phyloP scores from a whole-genome alignment of 2,888 invertebrate species.

The Xanthia togata region DNA sequence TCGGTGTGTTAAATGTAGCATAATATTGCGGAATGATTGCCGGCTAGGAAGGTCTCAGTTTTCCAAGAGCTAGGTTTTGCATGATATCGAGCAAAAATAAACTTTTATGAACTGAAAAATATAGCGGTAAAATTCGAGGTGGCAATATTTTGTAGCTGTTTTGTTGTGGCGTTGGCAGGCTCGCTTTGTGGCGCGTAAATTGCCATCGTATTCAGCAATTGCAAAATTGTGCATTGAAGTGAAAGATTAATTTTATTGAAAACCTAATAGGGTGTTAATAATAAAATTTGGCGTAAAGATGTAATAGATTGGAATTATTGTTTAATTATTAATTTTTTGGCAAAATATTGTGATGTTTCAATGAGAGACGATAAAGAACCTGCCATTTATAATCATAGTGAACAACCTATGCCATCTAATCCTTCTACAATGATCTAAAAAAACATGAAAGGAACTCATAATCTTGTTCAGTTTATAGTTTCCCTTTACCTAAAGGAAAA shows the following conservation, averaged over 20 bases:
- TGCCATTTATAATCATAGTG: neutral
- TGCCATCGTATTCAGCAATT: conserved; percentile 69
- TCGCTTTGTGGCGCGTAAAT: conserved; percentile 72
- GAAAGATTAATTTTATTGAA: conserved; percentile 63
- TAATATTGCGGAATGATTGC: conserved; percentile 64
- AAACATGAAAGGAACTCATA: conserved; percentile 4
- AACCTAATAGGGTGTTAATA: conserved; percentile 37
- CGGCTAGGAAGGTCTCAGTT: conserved; percentile 60
- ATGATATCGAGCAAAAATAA: conserved; percentile 69
- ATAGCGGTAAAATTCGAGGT: conserved; percentile 64
- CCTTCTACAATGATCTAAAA: neutral
- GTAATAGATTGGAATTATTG: neutral
- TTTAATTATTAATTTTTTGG: neutral
- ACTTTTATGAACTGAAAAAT: conserved; percentile 76
- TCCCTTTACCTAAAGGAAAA: conserved; percentile 26
- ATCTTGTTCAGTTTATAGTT: neutral
- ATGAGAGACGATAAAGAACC: neutral
- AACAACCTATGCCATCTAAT: neutral
- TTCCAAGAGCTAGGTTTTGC: conserved; percentile 68
- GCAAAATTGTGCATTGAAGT: conserved; percentile 68
- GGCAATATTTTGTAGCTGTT: conserved; percentile 70
- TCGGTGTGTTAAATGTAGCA: conserved; percentile 66
- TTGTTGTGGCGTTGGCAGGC: conserved; percentile 71
- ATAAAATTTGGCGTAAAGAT: neutral
- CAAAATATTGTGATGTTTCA: neutral